phyloP scores from a whole-genome alignment of 2,888 invertebrate genomes.

The Apocheima hispidaria region DNA sequence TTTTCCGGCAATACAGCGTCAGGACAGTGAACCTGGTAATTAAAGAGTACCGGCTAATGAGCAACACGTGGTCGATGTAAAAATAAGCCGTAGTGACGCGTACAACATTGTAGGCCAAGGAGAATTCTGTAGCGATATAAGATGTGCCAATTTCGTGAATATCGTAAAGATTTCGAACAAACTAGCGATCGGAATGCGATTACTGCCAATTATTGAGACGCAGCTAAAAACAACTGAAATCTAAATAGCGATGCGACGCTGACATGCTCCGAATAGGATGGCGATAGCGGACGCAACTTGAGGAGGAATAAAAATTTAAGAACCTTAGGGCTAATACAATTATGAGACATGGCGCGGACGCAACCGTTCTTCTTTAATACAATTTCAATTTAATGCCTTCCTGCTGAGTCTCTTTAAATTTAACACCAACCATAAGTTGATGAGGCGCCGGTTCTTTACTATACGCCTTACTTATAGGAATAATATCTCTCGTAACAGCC shows the following conservation, averaged over 20 bases:
- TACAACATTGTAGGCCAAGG: conserved; percentile 65
- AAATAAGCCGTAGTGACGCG: conserved; percentile 35
- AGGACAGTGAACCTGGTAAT: conserved; percentile 59
- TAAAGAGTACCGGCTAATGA: conserved; percentile 46
- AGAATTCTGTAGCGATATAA: conserved; percentile 52
- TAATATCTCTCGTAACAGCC: too few relatives aligned
- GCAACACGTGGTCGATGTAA: conserved; percentile 51
- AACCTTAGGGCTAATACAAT: not conserved
- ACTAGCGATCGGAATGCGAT: conserved; percentile 36
- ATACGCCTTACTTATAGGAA: too few relatives aligned
- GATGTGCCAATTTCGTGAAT: conserved; percentile 50
- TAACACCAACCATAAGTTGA: too few relatives aligned
- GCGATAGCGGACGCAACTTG: not conserved
- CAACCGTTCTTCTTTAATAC: too few relatives aligned
- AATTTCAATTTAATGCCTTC: too few relatives aligned
- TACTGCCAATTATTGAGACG: conserved; percentile 34
- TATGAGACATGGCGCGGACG: too few relatives aligned
- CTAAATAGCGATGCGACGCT: conserved; percentile 18
- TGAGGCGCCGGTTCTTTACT: too few relatives aligned
- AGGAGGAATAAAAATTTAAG: too few relatives aligned
- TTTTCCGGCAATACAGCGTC: conserved; percentile 43
- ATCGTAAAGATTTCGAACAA: conserved; percentile 17
- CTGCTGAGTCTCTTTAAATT: too few relatives aligned
- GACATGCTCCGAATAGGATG: not conserved
- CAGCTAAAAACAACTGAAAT: conserved; percentile 6